Percentiles rank a stretch among this genome's conserved stretches.
Conservation (phyloP, 1,140 invertebrate species). For the Solenopsis fugax region DNA sequence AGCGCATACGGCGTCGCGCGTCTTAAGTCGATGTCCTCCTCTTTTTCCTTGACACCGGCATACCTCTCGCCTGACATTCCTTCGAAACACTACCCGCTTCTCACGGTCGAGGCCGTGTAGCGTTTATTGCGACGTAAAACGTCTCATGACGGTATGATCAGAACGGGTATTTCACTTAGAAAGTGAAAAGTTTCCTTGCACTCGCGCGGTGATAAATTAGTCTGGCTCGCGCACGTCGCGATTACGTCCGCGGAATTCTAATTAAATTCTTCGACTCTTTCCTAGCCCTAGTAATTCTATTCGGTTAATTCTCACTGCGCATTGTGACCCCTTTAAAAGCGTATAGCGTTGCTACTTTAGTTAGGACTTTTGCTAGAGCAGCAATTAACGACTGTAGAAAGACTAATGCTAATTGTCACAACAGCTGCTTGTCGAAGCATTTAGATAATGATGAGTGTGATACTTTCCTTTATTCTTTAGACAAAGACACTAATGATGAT, state of each 20-base stretch:
- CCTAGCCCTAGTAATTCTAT: background rate
- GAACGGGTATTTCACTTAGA: slow-evolving; percentile 27
- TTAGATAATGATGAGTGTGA: background rate
- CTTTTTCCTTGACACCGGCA: background rate
- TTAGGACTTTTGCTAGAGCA: background rate
- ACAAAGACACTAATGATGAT: slow-evolving; percentile 2
- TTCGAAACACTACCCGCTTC: background rate
- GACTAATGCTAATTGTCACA: background rate
- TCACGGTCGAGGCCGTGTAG: slow-evolving; percentile 12
- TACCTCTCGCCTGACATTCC: slow-evolving; percentile 43
- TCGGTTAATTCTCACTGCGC: background rate
- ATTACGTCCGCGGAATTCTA: slow-evolving; percentile 28
- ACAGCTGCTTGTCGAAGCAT: background rate
- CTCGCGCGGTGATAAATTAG: slow-evolving; percentile 16
- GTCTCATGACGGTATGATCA: slow-evolving; percentile 25
- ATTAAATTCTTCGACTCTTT: slow-evolving; percentile 43
- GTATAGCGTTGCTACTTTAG: background rate
- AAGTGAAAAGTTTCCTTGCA: slow-evolving; percentile 48
- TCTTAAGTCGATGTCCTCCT: slow-evolving; percentile 33
- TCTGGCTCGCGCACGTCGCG: slow-evolving; percentile 18
- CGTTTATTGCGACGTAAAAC: slow-evolving; percentile 50
- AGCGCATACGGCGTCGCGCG: slow-evolving; percentile 56
- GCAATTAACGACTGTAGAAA: background rate
- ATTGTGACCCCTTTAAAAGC: background rate
- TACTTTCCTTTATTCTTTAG: slow-evolving; percentile 14